Conservation (phyloP, 2,797 vertebrate species). For the Peromyscus attwateri region DNA sequence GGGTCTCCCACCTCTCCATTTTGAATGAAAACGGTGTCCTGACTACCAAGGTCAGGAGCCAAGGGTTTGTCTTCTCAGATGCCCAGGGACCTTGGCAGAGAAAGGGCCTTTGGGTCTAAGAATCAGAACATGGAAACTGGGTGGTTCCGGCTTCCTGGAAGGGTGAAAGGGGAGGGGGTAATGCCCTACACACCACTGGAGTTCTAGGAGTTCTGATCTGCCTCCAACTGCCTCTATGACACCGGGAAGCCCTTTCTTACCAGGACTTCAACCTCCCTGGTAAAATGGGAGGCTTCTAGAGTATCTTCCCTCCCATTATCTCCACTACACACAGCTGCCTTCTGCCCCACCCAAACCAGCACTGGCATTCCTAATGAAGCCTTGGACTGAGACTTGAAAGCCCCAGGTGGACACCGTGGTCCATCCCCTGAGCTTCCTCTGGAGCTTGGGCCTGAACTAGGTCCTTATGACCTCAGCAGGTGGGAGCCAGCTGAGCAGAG, state of each 20-base stretch:
- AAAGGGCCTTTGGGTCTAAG: background rate
- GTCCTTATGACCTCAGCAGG: background rate
- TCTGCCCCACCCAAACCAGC: background rate
- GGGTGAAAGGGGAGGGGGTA: background rate
- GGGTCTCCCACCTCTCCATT: background rate
- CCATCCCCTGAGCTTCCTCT: background rate
- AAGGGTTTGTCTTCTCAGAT: background rate
- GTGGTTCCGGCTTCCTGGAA: background rate
- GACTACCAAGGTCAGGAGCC: background rate
- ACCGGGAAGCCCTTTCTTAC: background rate
- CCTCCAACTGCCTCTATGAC: background rate
- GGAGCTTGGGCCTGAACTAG: background rate
- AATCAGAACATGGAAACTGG: background rate
- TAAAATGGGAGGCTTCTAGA: background rate
- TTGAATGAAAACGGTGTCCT: background rate
- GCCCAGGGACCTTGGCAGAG: background rate
- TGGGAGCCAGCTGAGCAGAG: background rate
- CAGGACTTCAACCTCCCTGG: background rate
- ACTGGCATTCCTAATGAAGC: constrained; percentile 1
- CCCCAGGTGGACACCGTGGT: background rate
- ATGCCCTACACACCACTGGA: background rate
- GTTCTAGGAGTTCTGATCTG: background rate
- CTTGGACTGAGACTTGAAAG: background rate
- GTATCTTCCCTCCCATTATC: background rate
- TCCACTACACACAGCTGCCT: background rate